Conservation (phyloP, 2,113 vertebrate species). For the Zosterops pallidus region DNA sequence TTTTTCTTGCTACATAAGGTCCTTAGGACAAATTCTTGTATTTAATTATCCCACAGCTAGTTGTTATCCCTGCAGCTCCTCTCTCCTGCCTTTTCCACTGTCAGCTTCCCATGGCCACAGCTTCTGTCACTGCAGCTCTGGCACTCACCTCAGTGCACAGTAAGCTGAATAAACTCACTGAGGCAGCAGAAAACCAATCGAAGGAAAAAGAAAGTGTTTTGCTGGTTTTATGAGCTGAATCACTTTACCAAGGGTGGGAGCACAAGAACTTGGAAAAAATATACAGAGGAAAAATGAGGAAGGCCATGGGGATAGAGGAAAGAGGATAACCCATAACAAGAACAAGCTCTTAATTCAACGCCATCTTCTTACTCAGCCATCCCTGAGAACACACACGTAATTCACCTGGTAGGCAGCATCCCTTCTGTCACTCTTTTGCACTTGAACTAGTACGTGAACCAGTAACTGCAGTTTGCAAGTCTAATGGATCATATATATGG, state of each 20-base stretch:
- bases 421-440: not conserved
- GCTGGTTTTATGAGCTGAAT: not conserved
- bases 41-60: not conserved
- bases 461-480: not conserved
- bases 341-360: not conserved
- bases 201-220: not conserved
- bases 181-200: not conserved
- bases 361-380: not conserved
- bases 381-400: not conserved
- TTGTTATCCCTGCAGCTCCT: not conserved
- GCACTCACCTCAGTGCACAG: not conserved
- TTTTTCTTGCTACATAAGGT: not conserved
- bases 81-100: not conserved
- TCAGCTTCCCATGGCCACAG: not conserved
- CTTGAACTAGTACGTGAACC: not conserved
- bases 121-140: not conserved
- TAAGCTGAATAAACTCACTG: not conserved
- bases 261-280: not conserved
- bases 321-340: not conserved
- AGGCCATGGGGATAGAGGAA: not conserved
- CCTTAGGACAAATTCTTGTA: not conserved
- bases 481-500: not conserved
- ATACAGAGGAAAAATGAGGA: not conserved
- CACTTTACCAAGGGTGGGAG: not conserved
- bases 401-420: not conserved